Evolutionary conservation across 2,888 invertebrate genomes (phyloP), one percentile per base, ranked within the genome.

Genomic region (Crioceris asparagi): DNA sequence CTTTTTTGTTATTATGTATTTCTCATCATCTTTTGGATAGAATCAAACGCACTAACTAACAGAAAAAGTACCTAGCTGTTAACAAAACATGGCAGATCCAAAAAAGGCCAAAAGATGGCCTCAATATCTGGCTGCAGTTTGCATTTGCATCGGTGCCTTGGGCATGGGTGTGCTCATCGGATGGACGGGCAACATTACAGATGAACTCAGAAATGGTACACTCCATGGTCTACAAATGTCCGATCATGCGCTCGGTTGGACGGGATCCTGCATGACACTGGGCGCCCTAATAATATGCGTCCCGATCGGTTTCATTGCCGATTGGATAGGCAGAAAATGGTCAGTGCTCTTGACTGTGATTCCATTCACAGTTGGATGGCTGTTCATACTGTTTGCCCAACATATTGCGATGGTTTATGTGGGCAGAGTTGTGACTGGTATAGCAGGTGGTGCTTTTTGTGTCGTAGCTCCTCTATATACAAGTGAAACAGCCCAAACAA

Each of bases 381-480:
- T 72, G 2, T 55, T 83, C 11, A 74, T 87, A 15, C 75, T 78
- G 29, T 80, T 78, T 63, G 76, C 83, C 0, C 59, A 68, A 1
- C 73, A 72, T 35, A 64, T 75, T 0, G 57, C 56, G 0, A 77
- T 79, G 75, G 63, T 81, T 2, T 74, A 75, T 49, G 62, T 69
- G 0, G 82, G 81, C 0, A 66, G 82, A 40, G 74, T 84, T 31
- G 65, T 83, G 57, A 29, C 47, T 17, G 88, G 87, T 21, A 55
- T 83, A 17, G 78, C 80, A n/a, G 79, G 79, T 17, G 87, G 87
- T 15, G 81, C 86, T 1, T 83, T 84, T 54, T 86, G 84, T 50
- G 77, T 87, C 10, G 77, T 82, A 0, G 84, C 82, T 0, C 91
- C 92, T 0, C 74, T 88, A 45, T 88, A 87, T 57, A 83, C 82